Percentiles rank a stretch among this genome's conserved stretches.
phyloP scores from a whole-genome alignment of 2,113 vertebrate genomes.

The Daboia siamensis region DNA sequence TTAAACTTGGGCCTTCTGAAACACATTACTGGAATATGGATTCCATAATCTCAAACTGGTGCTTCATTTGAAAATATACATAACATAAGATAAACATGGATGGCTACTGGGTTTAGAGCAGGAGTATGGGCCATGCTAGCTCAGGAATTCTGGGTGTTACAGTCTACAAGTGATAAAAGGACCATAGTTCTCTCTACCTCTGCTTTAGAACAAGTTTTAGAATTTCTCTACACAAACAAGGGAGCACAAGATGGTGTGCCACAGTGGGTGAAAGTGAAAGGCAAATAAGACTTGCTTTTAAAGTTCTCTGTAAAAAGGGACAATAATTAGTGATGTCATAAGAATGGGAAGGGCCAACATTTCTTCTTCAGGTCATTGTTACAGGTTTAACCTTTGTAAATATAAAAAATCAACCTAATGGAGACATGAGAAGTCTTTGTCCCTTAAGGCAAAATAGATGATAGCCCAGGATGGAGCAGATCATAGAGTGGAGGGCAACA shows the following conservation, averaged over 20 bases:
- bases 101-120: not conserved
- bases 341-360: no score
- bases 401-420: no score
- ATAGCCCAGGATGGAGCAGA: not conserved
- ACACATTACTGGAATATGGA: not conserved
- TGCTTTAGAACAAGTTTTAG: not conserved
- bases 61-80: not conserved
- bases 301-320: no score
- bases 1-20: not conserved
- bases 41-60: not conserved
- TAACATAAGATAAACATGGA: not conserved
- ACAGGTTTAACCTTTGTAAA: no score
- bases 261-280: not conserved
- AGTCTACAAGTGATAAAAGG: not conserved
- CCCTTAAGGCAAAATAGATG: no score
- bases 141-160: not conserved
- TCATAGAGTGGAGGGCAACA: not conserved
- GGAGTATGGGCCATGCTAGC: not conserved
- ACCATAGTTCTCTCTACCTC: not conserved
- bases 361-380: no score
- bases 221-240: not conserved
- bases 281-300: no score
- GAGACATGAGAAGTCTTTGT: no score
- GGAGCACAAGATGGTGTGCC: not conserved
- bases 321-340: no score